A percentile compares a stretch with the other conserved stretches of the same genome.
phyloP scores from a whole-genome alignment of 2,797 vertebrate genomes.

The Onychomys leucogaster region DNA sequence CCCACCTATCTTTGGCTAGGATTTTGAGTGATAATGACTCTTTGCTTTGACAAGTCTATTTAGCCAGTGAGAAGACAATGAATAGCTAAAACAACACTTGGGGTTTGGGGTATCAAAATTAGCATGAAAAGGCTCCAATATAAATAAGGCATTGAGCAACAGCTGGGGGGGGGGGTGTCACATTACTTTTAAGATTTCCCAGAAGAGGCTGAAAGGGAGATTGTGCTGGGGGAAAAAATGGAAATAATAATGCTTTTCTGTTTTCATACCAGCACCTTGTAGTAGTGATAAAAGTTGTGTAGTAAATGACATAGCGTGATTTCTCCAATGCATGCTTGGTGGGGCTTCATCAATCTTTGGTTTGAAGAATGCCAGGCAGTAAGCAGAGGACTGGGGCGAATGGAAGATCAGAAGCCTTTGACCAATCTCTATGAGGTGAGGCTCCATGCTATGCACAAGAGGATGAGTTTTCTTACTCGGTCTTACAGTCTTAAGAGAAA shows the following conservation, averaged over 20 bases:
- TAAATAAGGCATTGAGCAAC: neutral
- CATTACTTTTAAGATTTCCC: neutral
- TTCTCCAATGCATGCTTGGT: neutral
- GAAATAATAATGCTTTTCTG: neutral
- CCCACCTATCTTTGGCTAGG: neutral
- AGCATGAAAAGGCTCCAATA: neutral
- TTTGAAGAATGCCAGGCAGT: neutral
- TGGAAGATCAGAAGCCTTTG: neutral
- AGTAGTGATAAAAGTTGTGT: neutral
- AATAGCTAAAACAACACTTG: neutral
- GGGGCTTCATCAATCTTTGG: neutral
- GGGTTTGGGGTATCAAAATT: neutral
- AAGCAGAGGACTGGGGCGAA: neutral
- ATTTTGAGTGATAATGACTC: neutral
- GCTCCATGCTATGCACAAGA: rapidly evolving
- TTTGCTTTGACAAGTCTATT: neutral
- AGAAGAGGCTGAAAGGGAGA: neutral
- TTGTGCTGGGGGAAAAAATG: neutral
- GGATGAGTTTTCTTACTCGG: neutral
- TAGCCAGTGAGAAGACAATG: neutral
- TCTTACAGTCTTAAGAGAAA: neutral
- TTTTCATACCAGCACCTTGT: neutral
- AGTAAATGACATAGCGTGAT: neutral
- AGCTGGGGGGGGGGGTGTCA: neutral
- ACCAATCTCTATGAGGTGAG: neutral